Evolutionary conservation across 1,140 invertebrate genomes (phyloP), one percentile per base, ranked within the genome.

Genomic region (Nixonia krombeini): DNA sequence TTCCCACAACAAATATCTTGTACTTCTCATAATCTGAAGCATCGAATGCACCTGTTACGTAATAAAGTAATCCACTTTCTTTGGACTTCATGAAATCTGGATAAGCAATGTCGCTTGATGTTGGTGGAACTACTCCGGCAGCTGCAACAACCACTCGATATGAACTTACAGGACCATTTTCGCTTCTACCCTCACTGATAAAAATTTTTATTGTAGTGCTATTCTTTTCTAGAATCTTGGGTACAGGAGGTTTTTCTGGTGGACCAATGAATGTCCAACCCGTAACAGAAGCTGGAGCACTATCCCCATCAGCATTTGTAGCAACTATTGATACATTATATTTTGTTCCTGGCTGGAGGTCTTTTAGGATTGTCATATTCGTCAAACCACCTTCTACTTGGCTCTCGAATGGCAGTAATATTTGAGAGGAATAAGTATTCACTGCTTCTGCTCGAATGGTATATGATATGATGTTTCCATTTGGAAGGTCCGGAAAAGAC

Each of bases 41-140:
- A 37, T 87, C 86, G 49, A 96, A 84, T 80, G 94, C 90, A 1
- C 90, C 94, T 12, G 94, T 89, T 21, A 95, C 90, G 69, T 96
- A 96, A 77, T 93, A 95, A 9, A 89, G 88, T 3, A 91, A 72
- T 8, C 87, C 90, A 63, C 88, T 86, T 61, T 84, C 85, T 45
- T 78, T 79, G 1, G 90, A 89, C 74, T 87, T 85, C 70, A 86
- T 71, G 78, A 89, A 92, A 70, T 89, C 68, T 3, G 64, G 45
- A 17, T 78, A 82, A 1, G 57, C 46, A 28, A 75, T 38, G 3
- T 78, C 42, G 0, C 59, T 26, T 10, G 61, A 62, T 4, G 15
- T 56, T 0, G 82, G 82, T 7, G 81, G 75, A 31, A 83, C 74
- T 29, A 72, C 64, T 10, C 74, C 76, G 31, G 76, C 44, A 51